Evolutionary conservation across 2,797 vertebrate species (phyloP), one percentile per base, ranked within the genome.

Genomic region (Thunnus albacares): DNA sequence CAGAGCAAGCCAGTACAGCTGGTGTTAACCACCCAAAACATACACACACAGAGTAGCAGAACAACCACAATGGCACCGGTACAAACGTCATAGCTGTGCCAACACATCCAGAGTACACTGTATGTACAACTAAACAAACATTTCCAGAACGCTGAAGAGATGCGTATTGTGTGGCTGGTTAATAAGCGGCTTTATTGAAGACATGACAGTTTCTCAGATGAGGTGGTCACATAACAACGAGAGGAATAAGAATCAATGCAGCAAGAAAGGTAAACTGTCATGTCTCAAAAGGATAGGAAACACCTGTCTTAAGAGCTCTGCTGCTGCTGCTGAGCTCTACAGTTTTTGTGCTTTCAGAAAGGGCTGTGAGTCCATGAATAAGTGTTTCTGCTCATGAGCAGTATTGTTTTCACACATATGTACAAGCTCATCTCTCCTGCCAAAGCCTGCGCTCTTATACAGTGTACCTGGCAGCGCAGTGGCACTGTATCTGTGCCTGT

Each of bases 1-100:
- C 79, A n/a, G 82, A 89, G 85, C 51, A 28, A 90, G 84, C 84
- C 85, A 85, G 86, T 91, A 71, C 92, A 93, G 90, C 90, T 92
- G 89, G 87, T 90, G 93, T 90, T 91, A 92, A 92, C 90, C 91
- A 92, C 78, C 89, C 89, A 89, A 87, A 90, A 93, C 87, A 91
- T 63, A 88, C 86, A 88, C 84, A 80, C 87, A 83, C 68, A 65
- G 30, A 77, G 77, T 59, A 63, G 82, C 79, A 84, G 71, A 83
- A 74, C 77, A 77, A 75, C 90, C 84, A 86, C 85, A 83, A 60
- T 83, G 86, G 75, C 87, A 75, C 61, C 12, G n/a, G 38, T 33
- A 77, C 85, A 69, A 71, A 75, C 35, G 24, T 71, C 65, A 65
- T 53, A 58, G 60, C 82, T 64, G 69, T 87, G 83, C 75, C 68